These are phyloP conservation scores for Trichopria drosophilae DNA, from an alignment of 2,888 invertebrate species.

Conservation along the genomic window DNA sequence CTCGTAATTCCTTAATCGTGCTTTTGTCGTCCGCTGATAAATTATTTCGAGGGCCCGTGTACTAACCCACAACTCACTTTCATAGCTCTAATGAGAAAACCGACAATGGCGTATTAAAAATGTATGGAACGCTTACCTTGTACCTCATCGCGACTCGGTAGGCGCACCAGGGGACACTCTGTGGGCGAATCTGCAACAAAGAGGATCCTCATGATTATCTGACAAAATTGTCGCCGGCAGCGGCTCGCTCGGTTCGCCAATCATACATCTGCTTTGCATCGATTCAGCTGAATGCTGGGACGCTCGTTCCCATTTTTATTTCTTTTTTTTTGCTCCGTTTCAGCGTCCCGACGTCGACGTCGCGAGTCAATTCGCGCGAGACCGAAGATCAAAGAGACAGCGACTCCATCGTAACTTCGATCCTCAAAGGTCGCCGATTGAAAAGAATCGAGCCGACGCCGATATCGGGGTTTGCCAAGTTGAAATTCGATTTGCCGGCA, in stretches of 20 bases:
- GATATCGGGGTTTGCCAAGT: not conserved
- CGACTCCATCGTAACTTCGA: constrained; percentile 15
- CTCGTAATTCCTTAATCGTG: too few species aligned
- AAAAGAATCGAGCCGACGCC: not conserved
- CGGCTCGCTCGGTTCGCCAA: constrained; percentile 25
- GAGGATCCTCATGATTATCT: constrained; percentile 32
- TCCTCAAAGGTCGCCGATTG: constrained; percentile 27
- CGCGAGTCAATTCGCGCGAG: not conserved
- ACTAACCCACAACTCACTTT: too few species aligned
- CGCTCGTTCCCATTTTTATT: constrained; percentile 9
- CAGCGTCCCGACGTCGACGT: constrained; percentile 2
- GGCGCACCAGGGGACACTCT: constrained; percentile 10
- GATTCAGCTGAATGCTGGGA: constrained; percentile 29
- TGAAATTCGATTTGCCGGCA: constrained; percentile 28
- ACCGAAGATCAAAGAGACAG: constrained; percentile 21
- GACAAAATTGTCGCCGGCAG: constrained; percentile 21
- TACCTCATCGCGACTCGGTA: constrained; percentile 43
- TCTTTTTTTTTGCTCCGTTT: constrained; percentile 8
- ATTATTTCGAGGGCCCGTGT: too few species aligned
- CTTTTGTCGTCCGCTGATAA: too few species aligned
- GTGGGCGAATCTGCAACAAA: constrained; percentile 41
- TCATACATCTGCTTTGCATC: constrained; percentile 41
- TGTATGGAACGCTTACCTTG: too few species aligned
- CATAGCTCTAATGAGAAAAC: too few species aligned
- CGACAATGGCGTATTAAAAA: too few species aligned